Evolutionary conservation across 2,888 invertebrate genomes (phyloP).

Genomic region (Timandra comae): DNA sequence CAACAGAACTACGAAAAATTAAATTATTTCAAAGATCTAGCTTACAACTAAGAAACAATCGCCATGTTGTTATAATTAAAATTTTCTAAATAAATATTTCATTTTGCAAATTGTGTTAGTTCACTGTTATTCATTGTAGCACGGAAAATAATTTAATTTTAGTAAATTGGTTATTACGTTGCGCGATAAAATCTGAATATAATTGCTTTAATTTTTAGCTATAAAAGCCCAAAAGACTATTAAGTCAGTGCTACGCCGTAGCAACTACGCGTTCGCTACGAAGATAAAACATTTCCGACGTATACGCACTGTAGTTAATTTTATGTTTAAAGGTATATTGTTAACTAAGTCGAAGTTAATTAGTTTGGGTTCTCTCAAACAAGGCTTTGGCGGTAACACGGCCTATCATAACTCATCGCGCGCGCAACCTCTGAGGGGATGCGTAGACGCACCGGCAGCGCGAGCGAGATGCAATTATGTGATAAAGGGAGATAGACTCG

Average conservation of each 20-base stretch:
- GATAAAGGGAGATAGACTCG: conserved; percentile 26
- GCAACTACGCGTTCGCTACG: conserved; percentile 30
- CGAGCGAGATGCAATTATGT: conserved; percentile 33
- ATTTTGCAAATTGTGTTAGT: neutral
- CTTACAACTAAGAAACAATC: too few species aligned
- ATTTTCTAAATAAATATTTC: too few species aligned
- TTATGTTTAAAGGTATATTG: conserved; percentile 48
- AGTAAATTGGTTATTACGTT: too few species aligned
- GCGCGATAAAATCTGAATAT: neutral
- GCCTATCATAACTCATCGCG: conserved; percentile 60
- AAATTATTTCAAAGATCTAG: too few species aligned
- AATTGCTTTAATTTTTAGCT: neutral
- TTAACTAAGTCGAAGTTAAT: conserved; percentile 70
- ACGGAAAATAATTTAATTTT: too few species aligned
- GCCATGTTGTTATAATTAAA: too few species aligned
- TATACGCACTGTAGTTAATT: conserved; percentile 28
- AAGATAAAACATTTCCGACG: conserved; percentile 24
- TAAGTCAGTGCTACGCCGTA: conserved; percentile 32
- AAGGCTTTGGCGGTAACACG: conserved; percentile 71
- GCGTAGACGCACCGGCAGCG: conserved; percentile 66
- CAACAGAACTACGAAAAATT: too few species aligned
- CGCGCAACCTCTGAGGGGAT: conserved; percentile 52
- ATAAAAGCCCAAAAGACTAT: too few species aligned
- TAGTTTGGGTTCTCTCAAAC: conserved; percentile 66
- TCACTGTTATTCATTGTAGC: conserved; percentile 3